phyloP scores from a whole-genome alignment of 64 coral and sea anemone genomes.

The Exaiptasia diaphana region DNA sequence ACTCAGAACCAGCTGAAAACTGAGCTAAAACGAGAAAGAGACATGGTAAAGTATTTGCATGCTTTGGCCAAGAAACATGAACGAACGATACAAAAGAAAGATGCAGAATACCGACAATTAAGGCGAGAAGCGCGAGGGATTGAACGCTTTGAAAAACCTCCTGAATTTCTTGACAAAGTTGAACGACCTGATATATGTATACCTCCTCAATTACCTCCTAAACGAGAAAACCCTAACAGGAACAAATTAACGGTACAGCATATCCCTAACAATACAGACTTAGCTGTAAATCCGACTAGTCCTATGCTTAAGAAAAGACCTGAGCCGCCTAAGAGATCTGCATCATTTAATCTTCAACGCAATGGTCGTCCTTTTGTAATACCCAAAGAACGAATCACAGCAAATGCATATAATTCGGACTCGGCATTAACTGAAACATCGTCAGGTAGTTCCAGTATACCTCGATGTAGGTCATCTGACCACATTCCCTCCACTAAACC shows the following conservation, averaged over 20 bases:
- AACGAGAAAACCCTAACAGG: not conserved
- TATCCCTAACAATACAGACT: not conserved
- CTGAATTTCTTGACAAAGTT: not conserved
- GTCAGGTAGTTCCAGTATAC: not conserved
- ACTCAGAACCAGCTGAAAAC: constrained; percentile 86
- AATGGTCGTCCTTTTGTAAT: constrained; percentile 34
- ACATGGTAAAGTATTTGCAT: constrained; percentile 80
- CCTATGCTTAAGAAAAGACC: constrained; percentile 33
- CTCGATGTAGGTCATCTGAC: not conserved
- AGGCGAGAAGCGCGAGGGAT: constrained; percentile 57
- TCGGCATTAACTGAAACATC: constrained; percentile 1
- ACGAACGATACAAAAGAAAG: constrained; percentile 85
- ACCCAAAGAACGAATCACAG: not conserved
- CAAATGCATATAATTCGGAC: constrained; percentile 24
- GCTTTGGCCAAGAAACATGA: constrained; percentile 89
- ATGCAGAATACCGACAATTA: constrained; percentile 66
- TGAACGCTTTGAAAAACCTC: constrained; percentile 22
- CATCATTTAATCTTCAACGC: constrained; percentile 75
- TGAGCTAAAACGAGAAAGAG: constrained; percentile 78
- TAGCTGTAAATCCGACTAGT: not conserved
- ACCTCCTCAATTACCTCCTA: not conserved
- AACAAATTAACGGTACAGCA: not conserved
- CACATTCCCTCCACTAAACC: constrained; percentile 40
- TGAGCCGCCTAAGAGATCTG: constrained; percentile 80
- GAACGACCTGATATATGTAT: not conserved